phyloP scores from a whole-genome alignment of 2,888 invertebrate genomes.

The Pseudeuparius sepicola region DNA sequence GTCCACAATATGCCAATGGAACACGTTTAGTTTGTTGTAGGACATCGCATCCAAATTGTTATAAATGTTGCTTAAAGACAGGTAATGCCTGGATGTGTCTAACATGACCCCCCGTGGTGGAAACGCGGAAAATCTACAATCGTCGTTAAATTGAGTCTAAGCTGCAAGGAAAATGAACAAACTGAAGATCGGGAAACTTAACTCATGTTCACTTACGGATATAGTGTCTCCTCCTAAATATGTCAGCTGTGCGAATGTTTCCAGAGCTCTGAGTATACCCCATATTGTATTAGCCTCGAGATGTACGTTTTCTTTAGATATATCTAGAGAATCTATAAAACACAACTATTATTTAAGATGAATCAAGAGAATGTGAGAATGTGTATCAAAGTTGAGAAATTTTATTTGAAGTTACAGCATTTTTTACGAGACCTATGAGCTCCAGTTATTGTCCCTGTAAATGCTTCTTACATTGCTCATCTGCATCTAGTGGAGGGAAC shows the following conservation, averaged over 20 bases:
- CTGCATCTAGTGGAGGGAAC: slow-evolving; percentile 58
- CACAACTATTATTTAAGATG: no score
- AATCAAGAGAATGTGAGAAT: no score
- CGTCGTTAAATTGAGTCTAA: slow-evolving; percentile 54
- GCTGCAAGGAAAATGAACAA: slow-evolving; percentile 39
- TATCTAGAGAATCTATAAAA: slow-evolving; percentile 27
- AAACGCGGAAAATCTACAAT: slow-evolving; percentile 73
- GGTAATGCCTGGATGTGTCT: slow-evolving; percentile 80
- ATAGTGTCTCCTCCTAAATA: slow-evolving; percentile 32
- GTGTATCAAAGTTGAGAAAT: no score
- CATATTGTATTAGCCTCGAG: slow-evolving; percentile 49
- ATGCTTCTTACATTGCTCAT: slow-evolving; percentile 72
- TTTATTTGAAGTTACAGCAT: no score
- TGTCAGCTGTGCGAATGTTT: slow-evolving; percentile 74
- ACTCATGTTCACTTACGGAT: slow-evolving; percentile 19
- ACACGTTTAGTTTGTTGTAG: slow-evolving; percentile 85
- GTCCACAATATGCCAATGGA: slow-evolving; percentile 94
- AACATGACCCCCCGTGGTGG: slow-evolving; percentile 74
- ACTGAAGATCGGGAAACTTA: no score
- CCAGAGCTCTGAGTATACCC: slow-evolving; percentile 78
- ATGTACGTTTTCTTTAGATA: slow-evolving; percentile 19
- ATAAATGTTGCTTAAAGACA: slow-evolving; percentile 56
- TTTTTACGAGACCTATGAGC: no score
- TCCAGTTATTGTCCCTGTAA: no score
- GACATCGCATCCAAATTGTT: slow-evolving; percentile 73